Percentiles rank a stretch among this genome's conserved stretches.
These are phyloP conservation scores for Eilema caniola DNA, from an alignment of 2,888 invertebrate genomes.

Conservation along the genomic window DNA sequence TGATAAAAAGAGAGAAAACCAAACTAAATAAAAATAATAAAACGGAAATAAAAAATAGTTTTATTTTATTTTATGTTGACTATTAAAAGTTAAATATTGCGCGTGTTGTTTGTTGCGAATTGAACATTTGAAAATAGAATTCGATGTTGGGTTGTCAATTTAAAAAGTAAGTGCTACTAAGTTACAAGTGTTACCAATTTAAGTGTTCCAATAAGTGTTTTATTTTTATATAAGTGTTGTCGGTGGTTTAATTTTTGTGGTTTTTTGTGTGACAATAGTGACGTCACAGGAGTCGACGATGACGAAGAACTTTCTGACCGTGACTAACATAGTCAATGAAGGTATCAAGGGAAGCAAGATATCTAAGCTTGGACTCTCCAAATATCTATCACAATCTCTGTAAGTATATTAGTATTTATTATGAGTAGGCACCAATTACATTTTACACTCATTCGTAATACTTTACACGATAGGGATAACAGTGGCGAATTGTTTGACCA, in stretches of 20 bases:
- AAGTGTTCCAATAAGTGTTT: slow-evolving; percentile 24
- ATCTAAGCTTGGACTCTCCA: slow-evolving; percentile 90
- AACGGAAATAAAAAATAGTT: background rate
- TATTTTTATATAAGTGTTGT: slow-evolving; percentile 33
- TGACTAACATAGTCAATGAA: slow-evolving; percentile 89
- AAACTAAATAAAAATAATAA: slow-evolving; percentile 40
- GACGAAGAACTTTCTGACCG: slow-evolving; percentile 88
- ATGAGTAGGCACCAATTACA: background rate
- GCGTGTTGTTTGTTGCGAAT: slow-evolving; percentile 81
- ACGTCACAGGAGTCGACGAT: slow-evolving; percentile 82
- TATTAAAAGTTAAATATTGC: slow-evolving; percentile 56
- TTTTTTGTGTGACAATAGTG: slow-evolving; percentile 71
- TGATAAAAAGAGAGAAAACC: slow-evolving; percentile 70
- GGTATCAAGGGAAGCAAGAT: slow-evolving; percentile 92
- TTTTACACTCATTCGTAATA: too few species aligned
- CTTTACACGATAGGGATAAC: too few species aligned
- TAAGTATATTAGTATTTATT: slow-evolving; percentile 82
- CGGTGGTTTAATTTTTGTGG: slow-evolving; percentile 48
- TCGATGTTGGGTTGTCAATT: slow-evolving; percentile 79
- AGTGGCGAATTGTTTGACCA: too few species aligned
- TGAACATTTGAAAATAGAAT: slow-evolving; percentile 62
- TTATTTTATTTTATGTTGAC: slow-evolving; percentile 49
- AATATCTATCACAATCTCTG: slow-evolving; percentile 93
- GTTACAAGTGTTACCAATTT: slow-evolving; percentile 41
- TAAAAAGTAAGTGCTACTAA: slow-evolving; percentile 72